A percentile compares a stretch with the other conserved stretches of the same genome.
phyloP scores from a whole-genome alignment of 2,797 vertebrate genomes.

The Hydrolagus colliei region DNA sequence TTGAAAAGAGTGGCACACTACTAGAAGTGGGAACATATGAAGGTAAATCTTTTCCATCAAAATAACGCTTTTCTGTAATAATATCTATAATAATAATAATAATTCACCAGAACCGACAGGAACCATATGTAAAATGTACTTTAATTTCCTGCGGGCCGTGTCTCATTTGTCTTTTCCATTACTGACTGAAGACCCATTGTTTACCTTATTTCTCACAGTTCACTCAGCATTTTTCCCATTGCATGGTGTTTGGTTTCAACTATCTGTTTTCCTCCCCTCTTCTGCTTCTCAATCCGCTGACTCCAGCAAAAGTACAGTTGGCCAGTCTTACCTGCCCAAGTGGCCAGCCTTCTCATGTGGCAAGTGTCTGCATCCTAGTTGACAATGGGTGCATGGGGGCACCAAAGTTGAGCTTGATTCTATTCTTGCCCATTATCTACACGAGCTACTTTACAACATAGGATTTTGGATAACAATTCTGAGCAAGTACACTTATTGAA shows the following conservation, averaged over 20 bases:
- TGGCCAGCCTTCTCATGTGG: no score
- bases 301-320: no score
- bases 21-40: constrained; percentile 96
- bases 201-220: background rate
- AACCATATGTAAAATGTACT: constrained; percentile 40
- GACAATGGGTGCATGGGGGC: no score
- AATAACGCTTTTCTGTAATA: constrained; percentile 34
- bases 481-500: no score
- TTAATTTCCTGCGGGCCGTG: constrained; percentile 47
- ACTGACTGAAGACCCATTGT: background rate
- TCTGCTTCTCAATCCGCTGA: no score
- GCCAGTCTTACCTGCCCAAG: no score
- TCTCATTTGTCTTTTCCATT: constrained; percentile 45
- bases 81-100: constrained; percentile 45
- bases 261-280: no score
- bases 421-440: no score
- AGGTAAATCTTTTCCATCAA: constrained; percentile 55
- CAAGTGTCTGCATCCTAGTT: no score
- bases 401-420: no score
- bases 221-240: background rate
- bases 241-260: background rate
- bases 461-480: no score
- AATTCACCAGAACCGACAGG: constrained; percentile 38
- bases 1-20: constrained; percentile 86
- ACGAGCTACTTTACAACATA: no score